phyloP scores from a whole-genome alignment of 2,113 vertebrate genomes.

The Gobio gobio region DNA sequence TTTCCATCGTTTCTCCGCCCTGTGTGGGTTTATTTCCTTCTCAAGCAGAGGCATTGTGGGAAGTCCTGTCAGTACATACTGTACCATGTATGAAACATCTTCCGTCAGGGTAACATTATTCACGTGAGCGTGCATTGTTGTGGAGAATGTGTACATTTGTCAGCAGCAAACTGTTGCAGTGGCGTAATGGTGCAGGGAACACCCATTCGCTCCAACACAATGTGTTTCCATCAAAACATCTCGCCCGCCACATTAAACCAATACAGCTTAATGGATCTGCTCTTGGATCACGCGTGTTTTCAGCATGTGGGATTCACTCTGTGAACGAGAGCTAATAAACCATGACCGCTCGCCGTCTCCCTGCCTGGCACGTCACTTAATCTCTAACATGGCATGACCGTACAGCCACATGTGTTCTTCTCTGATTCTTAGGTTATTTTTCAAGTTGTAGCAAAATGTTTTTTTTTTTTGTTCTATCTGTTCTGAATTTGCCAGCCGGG shows the following conservation, averaged over 20 bases:
- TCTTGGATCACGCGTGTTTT: constrained; percentile 38
- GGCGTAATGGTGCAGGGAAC: constrained; percentile 61
- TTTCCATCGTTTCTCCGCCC: neutral
- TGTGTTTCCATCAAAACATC: constrained; percentile 34
- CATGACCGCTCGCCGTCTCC: constrained; percentile 37
- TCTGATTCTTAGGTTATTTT: constrained; percentile 26
- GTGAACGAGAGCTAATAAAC: constrained; percentile 47
- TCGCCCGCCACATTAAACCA: neutral
- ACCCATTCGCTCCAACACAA: constrained; percentile 52
- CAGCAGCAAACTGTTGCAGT: constrained; percentile 61
- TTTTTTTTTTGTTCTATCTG: constrained; percentile 23
- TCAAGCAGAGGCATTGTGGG: neutral
- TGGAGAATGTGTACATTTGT: constrained; percentile 56
- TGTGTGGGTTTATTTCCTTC: constrained; percentile 15
- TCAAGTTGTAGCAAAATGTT: neutral
- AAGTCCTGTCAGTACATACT: neutral
- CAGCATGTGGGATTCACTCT: constrained; percentile 33
- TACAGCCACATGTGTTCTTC: constrained; percentile 11
- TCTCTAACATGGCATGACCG: constrained; percentile 33
- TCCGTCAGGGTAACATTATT: neutral
- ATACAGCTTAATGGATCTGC: constrained; percentile 31
- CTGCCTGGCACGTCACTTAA: neutral
- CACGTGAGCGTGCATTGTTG: neutral
- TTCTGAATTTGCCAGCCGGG: constrained; percentile 11
- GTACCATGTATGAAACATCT: neutral